Conservation (phyloP, 2,888 invertebrate genomes). For the Zygaena filipendulae region DNA sequence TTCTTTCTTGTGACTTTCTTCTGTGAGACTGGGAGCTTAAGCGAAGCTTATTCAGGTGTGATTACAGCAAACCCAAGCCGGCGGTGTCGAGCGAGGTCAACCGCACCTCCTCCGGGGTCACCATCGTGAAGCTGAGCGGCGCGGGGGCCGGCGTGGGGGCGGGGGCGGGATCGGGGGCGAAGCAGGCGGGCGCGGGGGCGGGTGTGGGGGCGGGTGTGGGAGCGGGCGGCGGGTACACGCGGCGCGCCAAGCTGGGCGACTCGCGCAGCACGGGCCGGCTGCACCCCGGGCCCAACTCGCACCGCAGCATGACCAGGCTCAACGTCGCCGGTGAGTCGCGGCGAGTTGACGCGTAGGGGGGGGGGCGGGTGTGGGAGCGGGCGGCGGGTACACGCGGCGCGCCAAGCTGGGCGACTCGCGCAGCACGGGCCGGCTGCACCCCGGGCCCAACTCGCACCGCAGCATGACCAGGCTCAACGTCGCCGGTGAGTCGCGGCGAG, state of each 20-base stretch:
- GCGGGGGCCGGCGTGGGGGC: constrained; percentile 8
- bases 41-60: too few species aligned
- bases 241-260: constrained; percentile 65
- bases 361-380: constrained; percentile 11
- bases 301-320: constrained; percentile 75
- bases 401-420: constrained; percentile 68
- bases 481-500: constrained; percentile 54
- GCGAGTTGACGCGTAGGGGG: constrained; percentile 16
- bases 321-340: constrained; percentile 72
- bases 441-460: constrained; percentile 15
- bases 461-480: constrained; percentile 82
- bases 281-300: constrained; percentile 13
- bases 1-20: too few species aligned
- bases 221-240: constrained; percentile 13
- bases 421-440: constrained; percentile 17
- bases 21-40: too few species aligned
- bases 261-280: constrained; percentile 25
- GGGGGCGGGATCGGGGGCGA: constrained; percentile 14
- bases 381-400: constrained; percentile 12
- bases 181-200: constrained; percentile 18
- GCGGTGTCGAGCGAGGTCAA: constrained; percentile 68
- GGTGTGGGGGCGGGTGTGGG: constrained; percentile 4
- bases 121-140: constrained; percentile 75
- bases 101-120: constrained; percentile 79
- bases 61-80: constrained; percentile 35